Base-by-base conservation (phyloP, 2,113 vertebrate genomes). In the Oceanodroma tethys region DNA sequence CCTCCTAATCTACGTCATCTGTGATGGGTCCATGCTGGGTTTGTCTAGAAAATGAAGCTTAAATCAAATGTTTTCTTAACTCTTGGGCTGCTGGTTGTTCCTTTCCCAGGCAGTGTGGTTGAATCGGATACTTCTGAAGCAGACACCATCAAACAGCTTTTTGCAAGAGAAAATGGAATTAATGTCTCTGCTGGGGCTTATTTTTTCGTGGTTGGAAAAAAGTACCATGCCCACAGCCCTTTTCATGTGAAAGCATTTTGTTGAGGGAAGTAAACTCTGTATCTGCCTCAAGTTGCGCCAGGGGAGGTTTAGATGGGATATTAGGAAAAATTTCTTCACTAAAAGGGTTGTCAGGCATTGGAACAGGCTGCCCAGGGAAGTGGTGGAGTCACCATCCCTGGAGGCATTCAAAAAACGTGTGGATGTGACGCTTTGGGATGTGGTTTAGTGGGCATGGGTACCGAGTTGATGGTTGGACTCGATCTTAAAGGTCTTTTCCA, bases 1-100 rank as follows among this genome's bases (percentile, higher is more conserved):
- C 4, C 5, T 11, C 13, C 8, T n/a, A 59, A 0, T 34, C 10
- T 30, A 0, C 1, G 1, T 48, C 4, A 27, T 19, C 56, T 79
- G 13, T 34, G 16, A 3, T 82, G 52, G 40, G 10, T 52, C 70
- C 8, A 4, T 50, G 29, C n/a, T 75, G 40, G 26, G 3, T 16
- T 67, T 59, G n/a, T 30, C 32, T 75, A 29, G 71, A 38, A 53
- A 83, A 62, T n/a, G 18, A 74, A 70, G 7, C 59, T 70, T 74
- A 50, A 93, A 66, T 76, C 13, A 59, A 82, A 29, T 62, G 1
- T 63, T 62, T 40, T 58, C 22, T 52, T 26, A 56, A 27, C 7
- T 78, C 29, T 38, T 71, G 16, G 47, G 8, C 27, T 85, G 26
- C 26, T 92, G 53, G 29, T 48, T 42, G 7, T 32, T 91, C 8